Percentiles rank a stretch among this genome's conserved stretches.
These are phyloP conservation scores for Ia io DNA, from an alignment of 2,113 vertebrate genomes.

Conservation along the genomic window DNA sequence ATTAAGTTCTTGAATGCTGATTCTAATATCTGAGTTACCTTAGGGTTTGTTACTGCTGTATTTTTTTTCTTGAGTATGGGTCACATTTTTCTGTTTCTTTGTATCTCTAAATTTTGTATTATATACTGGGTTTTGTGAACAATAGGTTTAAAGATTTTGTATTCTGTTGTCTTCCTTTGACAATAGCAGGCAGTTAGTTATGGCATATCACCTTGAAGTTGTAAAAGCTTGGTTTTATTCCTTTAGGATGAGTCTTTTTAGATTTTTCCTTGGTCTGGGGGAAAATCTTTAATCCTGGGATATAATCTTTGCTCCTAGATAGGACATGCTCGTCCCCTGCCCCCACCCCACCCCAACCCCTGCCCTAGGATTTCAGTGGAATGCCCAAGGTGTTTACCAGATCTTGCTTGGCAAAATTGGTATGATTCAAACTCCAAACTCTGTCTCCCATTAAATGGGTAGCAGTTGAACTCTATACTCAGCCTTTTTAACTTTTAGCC, in stretches of 20 bases:
- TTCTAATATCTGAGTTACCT: not conserved
- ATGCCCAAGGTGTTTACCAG: not conserved
- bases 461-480: not conserved
- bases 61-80: not conserved
- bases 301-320: not conserved
- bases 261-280: not conserved
- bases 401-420: not conserved
- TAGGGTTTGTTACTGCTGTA: not conserved
- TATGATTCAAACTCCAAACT: constrained; percentile 1
- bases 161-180: not conserved
- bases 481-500: not conserved
- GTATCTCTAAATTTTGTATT: not conserved
- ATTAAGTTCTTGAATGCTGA: not conserved
- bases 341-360: rapidly evolving
- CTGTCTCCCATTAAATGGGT: not conserved
- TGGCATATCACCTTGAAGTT: not conserved
- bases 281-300: not conserved
- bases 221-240: not conserved
- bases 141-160: not conserved
- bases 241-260: not conserved
- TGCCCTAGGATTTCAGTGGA: not conserved
- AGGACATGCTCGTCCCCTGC: not conserved
- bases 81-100: constrained; percentile 1
- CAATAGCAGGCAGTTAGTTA: not conserved
- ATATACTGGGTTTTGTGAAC: not conserved